Evolutionary conservation across 2,797 vertebrate species (phyloP).

Genomic region (Carapus acus): DNA sequence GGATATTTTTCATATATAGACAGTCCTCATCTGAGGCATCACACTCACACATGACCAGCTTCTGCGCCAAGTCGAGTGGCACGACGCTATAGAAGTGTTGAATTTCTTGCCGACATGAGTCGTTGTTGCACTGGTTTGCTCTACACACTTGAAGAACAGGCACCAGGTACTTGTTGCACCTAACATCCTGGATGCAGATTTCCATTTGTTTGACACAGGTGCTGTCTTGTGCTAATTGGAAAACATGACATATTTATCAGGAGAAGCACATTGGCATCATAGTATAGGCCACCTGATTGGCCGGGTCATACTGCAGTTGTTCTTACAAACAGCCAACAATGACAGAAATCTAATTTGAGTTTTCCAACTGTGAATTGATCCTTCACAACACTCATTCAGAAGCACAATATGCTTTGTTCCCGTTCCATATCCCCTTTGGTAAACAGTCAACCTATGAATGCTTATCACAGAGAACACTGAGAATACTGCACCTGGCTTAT

Average conservation of each 20-base stretch:
- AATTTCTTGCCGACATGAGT: conserved; percentile 70
- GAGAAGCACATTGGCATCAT: conserved; percentile 31
- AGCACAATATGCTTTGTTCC: conserved; percentile 4
- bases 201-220: conserved; percentile 77
- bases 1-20: conserved; percentile 66
- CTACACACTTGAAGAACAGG: conserved; percentile 77
- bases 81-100: conserved; percentile 76
- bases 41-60: conserved; percentile 84
- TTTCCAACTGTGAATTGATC: conserved; percentile 13
- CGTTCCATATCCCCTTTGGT: conserved; percentile 20
- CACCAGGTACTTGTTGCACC: conserved; percentile 79
- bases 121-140: conserved; percentile 62
- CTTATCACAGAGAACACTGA: conserved; percentile 36
- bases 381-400: conserved; percentile 3
- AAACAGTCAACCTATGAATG: conserved; percentile 43
- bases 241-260: too few species aligned
- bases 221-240: conserved; percentile 51
- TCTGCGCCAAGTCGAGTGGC: conserved; percentile 76
- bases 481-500: conserved; percentile 44
- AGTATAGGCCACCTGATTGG: conserved; percentile 44
- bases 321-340: conserved; percentile 38
- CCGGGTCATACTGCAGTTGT: conserved; percentile 44
- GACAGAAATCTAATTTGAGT: conserved; percentile 27
- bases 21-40: conserved; percentile 73
- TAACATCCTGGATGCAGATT: conserved; percentile 74